These are phyloP conservation scores for Platycheirus rosarum DNA, from an alignment of 2,888 invertebrate species.

Conservation along the genomic window DNA sequence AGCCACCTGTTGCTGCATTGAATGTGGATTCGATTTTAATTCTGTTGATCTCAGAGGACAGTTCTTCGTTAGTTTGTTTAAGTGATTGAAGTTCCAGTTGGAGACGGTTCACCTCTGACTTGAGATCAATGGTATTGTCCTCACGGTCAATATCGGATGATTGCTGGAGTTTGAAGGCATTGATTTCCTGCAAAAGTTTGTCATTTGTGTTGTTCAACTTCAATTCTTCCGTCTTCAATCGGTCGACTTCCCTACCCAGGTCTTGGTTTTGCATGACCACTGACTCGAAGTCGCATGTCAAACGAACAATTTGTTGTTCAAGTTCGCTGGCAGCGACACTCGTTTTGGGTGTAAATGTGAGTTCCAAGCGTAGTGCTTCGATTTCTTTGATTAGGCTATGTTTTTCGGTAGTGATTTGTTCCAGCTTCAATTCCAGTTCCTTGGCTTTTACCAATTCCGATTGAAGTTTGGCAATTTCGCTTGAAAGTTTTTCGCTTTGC, in stretches of 20 bases:
- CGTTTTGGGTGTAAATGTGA: slow-evolving; percentile 30
- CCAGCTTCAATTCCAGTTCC: slow-evolving; percentile 44
- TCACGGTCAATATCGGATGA: slow-evolving; percentile 9
- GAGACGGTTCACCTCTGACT: slow-evolving; percentile 36
- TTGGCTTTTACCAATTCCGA: slow-evolving; percentile 37
- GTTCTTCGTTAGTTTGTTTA: slow-evolving; percentile 76
- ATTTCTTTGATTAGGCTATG: slow-evolving; percentile 67
- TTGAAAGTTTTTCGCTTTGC: slow-evolving; percentile 43
- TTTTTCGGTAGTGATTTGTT: slow-evolving; percentile 61
- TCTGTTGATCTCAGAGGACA: slow-evolving; percentile 63
- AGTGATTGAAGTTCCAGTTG: slow-evolving; percentile 75
- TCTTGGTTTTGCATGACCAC: slow-evolving; percentile 63
- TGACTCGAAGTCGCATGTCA: slow-evolving; percentile 40
- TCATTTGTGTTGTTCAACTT: slow-evolving; percentile 6
- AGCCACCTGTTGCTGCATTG: not conserved
- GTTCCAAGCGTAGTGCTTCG: slow-evolving; percentile 64
- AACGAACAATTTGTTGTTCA: slow-evolving; percentile 21
- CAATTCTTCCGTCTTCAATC: slow-evolving; percentile 20
- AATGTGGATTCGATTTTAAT: slow-evolving; percentile 38
- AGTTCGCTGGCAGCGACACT: slow-evolving; percentile 20
- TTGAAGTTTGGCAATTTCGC: slow-evolving; percentile 52
- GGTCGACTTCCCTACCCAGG: slow-evolving; percentile 54
- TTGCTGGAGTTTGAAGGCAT: slow-evolving; percentile 15
- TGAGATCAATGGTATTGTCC: not conserved
- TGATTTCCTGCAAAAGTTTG: slow-evolving; percentile 42